Evolutionary conservation across 2,888 invertebrate species (phyloP), one percentile per base, ranked within the genome.

Genomic region (Drosophila birchii): DNA sequence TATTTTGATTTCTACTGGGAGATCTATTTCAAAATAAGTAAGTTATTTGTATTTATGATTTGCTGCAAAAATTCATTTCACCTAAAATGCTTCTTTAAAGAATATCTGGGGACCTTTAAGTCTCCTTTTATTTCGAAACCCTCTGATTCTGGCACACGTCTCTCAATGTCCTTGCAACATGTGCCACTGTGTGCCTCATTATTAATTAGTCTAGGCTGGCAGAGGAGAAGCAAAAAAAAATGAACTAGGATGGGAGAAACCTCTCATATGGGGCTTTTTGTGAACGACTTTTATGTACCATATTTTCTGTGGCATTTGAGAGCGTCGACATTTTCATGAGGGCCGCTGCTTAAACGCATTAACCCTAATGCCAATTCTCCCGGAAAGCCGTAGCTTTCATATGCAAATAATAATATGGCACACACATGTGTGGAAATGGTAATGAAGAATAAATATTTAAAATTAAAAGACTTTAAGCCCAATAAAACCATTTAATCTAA

Each of bases 171-270:
- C 75, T 75, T 86, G 84, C 77, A 78, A 75, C 84, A 78, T 76
- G 77, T 81, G 75, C 74, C 70, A 38, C 61, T 69, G 61, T 76
- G 66, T 70, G 75, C 70, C 67, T 72, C 76, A 82, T 78, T 79
- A 84, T 88, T 88, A 86, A 86, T 86, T 86, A 86, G 86, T 72
- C 47, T 68, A 59, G 45, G 64, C 5, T 39, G 44, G 34, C 44
- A 53, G 63, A 47, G 58, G 29, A 54, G 47, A n/a, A 36, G 36
- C 45, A n/a, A 7, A 61, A 61, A 7, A 60, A 62, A 63, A 63
- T 57, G 41, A 63, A 34, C 63, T 64, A 44, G 54, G 55, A 49
- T 38, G 44, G 53, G 49, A 55, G 60, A 43, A n/a, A 51, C 38
- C 62, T 51, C 62, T 58, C 47, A 68, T 43, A 53, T 53, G 43